Evolutionary conservation across 2,797 vertebrate species (phyloP), one percentile per base, ranked within the genome.

Genomic region (Nannoperca obscura): DNA sequence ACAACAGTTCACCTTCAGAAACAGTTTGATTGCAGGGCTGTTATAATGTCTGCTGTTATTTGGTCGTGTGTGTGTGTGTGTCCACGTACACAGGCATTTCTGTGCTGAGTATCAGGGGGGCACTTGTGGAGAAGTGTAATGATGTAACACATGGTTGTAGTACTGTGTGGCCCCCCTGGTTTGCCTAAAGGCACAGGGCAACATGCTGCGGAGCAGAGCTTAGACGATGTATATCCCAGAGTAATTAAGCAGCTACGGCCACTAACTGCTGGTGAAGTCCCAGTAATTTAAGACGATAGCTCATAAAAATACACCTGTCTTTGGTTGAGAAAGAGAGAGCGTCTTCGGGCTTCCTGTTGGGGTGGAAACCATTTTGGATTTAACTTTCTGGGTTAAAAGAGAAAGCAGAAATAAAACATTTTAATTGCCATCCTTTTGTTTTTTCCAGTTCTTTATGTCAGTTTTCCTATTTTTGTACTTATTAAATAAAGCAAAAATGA

Each of bases 271-370:
- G 90, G 83, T 96, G 96, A 96, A 94, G 93, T 95, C 94, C 94
- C 95, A 94, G 94, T 94, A 94, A 92, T 95, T 96, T 94, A 93
- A 92, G 93, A 91, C 90, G 63, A 82, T 92, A 86, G 78, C 92
- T 96, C 93, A 94, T 96, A 96, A 97, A 97, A 97, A 95, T 96
- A 94, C 96, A 97, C 96, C 96, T 96, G 96, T 94, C 92, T 95
- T 83, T 44, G 24, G 20, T 40, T 34, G 42, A 69, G 57, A 59
- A 17, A 20, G 32, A 8, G 40, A 73, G 59, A 63, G 52, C 1
- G 7, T 72, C 70, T 59, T 36, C 1, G 14, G 19, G 20, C 40
- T 46, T 61, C 19, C 12, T 11, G 53, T 27, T 22, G 57, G 4
- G 15, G 22, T 9, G 44, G 1, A 61, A 47, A 14, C 1, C 2